phyloP scores from a whole-genome alignment of 1,140 invertebrate species.

The Bradynema listronoti region DNA sequence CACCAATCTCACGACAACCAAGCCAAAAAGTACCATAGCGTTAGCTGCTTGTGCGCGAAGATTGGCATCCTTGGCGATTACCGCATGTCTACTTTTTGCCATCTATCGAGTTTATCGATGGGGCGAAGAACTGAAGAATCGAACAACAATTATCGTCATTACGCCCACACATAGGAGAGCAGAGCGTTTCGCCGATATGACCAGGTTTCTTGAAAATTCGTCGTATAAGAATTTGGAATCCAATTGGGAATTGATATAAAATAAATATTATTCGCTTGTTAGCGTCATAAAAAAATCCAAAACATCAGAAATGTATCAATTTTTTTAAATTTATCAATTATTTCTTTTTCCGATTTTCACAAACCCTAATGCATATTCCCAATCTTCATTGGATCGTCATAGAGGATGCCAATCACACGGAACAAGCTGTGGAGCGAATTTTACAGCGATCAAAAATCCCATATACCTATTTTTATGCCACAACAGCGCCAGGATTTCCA shows the following conservation, averaged over 20 bases:
- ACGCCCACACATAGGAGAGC: slow-evolving; percentile 37
- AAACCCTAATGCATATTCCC: slow-evolving; percentile 41
- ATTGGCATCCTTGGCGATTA: slow-evolving; percentile 22
- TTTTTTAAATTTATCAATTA: not conserved
- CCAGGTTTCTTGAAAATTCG: slow-evolving; percentile 26
- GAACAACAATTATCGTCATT: slow-evolving; percentile 35
- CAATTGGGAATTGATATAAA: not conserved
- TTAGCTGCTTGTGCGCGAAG: not conserved
- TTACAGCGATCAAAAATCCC: slow-evolving; percentile 36
- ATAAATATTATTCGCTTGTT: too few relatives aligned
- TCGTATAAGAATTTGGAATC: too few relatives aligned
- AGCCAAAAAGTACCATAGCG: too few relatives aligned
- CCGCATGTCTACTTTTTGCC: slow-evolving; percentile 26
- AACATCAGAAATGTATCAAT: too few relatives aligned
- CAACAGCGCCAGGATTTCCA: slow-evolving; percentile 43
- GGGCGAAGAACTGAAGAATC: slow-evolving; percentile 20
- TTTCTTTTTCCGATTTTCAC: slow-evolving; percentile 32
- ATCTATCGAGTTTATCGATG: slow-evolving; percentile 29
- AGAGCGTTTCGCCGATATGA: slow-evolving; percentile 38
- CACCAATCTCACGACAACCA: too few relatives aligned
- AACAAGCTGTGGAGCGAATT: slow-evolving; percentile 30
- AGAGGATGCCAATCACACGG: slow-evolving; percentile 37
- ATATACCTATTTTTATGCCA: slow-evolving; percentile 39
- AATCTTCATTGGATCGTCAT: slow-evolving; percentile 40
- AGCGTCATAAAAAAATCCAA: too few relatives aligned